Evolutionary conservation across 2,888 invertebrate species (phyloP), one percentile per base, ranked within the genome.

Genomic region (Nephrotoma guestfalica): DNA sequence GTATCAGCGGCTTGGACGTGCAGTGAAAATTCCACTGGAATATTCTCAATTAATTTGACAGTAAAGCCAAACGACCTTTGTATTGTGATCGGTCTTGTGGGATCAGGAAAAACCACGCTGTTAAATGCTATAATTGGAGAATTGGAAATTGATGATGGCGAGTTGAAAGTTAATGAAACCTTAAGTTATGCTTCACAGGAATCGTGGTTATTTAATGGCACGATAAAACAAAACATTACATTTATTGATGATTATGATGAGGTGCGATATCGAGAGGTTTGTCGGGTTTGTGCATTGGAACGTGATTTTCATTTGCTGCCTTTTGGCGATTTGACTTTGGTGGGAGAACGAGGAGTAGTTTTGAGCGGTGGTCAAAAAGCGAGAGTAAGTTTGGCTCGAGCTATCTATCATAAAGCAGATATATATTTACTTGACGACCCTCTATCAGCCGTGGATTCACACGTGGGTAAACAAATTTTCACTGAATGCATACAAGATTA

Each of bases 151-250:
- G 92, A 90, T 13, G 88, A 90, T n/a, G 96, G 96, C 89, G 93
- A 89, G 41, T 89, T 94, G n/a, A 90, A 92, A 18, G 92, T 95
- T 0, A 91, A 92, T 41, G 97, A 97, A 3, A 92, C 91, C 86
- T 90, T 95, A 0, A 95, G 95, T 41, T 98, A 97, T 89, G 95
- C 96, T 0, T 93, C 96, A 57, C 97, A 97, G 89, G 95, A 97
- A 88, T 94, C 97, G 0, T 98, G 97, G 97, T 92, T 96, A 6
- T 96, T 96, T 89, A 94, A 91, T 92, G 94, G 95, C 41, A 96
- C 96, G 87, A 95, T 99, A 0, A 93, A 97, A 11, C 97, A 98
- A 89, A 99, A 99, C 91, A 97, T 99, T 88, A 91, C 98, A 0
- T 99, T 99, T 91, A 98, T 98, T 0, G 94, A 92, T 87, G 91